phyloP scores from a whole-genome alignment of 2,888 invertebrate species.

The Melanostoma mellinum region DNA sequence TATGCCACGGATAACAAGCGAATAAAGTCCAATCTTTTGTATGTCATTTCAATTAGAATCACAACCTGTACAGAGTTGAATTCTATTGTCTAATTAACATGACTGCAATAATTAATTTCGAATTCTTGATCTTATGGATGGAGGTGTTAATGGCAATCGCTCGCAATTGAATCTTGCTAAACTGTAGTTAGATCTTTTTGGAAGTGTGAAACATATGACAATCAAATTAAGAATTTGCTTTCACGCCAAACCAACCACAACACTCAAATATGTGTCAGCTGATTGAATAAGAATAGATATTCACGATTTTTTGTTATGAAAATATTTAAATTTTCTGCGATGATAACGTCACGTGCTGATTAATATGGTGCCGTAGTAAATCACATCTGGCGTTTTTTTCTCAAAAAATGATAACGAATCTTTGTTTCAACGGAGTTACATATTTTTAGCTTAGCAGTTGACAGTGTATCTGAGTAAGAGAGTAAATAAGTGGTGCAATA shows the following conservation, averaged over 20 bases:
- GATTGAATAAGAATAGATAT: no score
- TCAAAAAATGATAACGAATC: slow-evolving; percentile 38
- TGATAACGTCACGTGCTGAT: slow-evolving; percentile 47
- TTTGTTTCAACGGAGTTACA: not conserved
- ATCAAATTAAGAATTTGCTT: slow-evolving; percentile 23
- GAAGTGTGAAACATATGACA: slow-evolving; percentile 11
- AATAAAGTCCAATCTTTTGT: no score
- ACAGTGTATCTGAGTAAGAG: slow-evolving; percentile 2
- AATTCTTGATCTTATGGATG: no score
- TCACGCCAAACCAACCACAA: no score
- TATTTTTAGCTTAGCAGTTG: no score
- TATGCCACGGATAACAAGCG: no score
- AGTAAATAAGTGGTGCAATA: slow-evolving; percentile 35
- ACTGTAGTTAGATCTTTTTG: slow-evolving; percentile 1
- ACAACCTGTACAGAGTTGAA: no score
- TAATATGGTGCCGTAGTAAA: slow-evolving; percentile 36
- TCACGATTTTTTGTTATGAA: not conserved
- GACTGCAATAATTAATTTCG: slow-evolving; percentile 5
- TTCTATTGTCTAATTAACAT: no score
- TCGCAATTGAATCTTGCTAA: slow-evolving; percentile 25
- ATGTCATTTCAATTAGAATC: no score
- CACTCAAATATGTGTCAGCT: no score
- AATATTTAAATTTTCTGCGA: slow-evolving; percentile 48
- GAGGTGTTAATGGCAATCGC: not conserved
- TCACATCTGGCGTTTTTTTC: slow-evolving; percentile 47